Conservation (phyloP, 1,140 invertebrate species). For the Caligus rogercresseyi region DNA sequence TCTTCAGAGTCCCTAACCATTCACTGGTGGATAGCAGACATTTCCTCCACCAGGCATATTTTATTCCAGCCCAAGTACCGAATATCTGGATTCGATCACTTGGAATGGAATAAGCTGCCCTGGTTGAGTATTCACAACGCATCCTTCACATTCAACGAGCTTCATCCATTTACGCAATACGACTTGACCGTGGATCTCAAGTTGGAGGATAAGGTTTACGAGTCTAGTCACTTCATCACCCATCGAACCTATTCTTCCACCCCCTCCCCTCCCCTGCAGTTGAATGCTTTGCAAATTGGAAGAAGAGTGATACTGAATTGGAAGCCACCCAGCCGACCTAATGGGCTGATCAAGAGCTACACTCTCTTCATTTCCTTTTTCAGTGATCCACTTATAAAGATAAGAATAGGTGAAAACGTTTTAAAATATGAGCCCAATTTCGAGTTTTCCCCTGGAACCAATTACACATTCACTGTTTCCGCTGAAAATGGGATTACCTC, state of each 20-base stretch:
- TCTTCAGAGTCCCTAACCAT: conserved; percentile 35
- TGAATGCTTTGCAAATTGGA: conserved; percentile 43
- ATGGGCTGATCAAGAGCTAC: conserved; percentile 45
- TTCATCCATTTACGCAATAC: conserved; percentile 50
- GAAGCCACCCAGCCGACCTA: conserved; percentile 41
- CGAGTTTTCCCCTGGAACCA: conserved; percentile 39
- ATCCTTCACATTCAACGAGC: conserved; percentile 39
- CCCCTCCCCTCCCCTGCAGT: conserved; percentile 43
- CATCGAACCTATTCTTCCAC: conserved; percentile 38
- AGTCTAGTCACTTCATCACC: conserved; percentile 16
- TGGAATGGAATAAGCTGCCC: conserved; percentile 25
- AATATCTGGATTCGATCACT: conserved; percentile 27
- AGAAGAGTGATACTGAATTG: conserved; percentile 45
- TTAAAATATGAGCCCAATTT: conserved; percentile 35
- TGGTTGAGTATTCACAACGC: conserved; percentile 17
- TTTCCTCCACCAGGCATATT: conserved; percentile 29
- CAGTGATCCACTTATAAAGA: conserved; percentile 31
- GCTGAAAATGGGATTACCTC: not conserved
- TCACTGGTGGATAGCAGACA: conserved; percentile 37
- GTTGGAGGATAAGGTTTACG: conserved; percentile 26
- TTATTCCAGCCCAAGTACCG: conserved; percentile 43
- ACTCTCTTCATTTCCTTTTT: conserved; percentile 39
- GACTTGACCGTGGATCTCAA: conserved; percentile 56
- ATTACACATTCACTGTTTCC: conserved; percentile 55
- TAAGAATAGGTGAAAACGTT: conserved; percentile 26